Base-by-base conservation (phyloP, 2,888 invertebrate genomes). In the Notocelia uddmanniana region DNA sequence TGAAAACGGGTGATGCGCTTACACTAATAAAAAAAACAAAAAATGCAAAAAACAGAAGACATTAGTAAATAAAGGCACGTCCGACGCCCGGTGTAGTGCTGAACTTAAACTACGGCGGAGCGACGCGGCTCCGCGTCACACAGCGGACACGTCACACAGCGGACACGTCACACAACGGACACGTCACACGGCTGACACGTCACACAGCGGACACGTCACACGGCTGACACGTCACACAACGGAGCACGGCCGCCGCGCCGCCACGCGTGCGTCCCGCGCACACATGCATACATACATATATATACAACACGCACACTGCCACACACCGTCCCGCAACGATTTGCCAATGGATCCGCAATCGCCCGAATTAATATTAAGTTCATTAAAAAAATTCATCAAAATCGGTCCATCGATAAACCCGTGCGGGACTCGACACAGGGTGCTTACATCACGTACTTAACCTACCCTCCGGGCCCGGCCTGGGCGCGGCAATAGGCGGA, bases 391-490 rank as follows among this genome's bases (percentile, higher is more conserved):
- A 60, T 59, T 52, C 21, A 55, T 66, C 58, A 73, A 57, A 68
- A 67, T n/a, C 70, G 68, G 75, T 41, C 37, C 77, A 71, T 73
- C 69, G 69, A 73, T 67, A 73, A 74, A 52, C 26, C 59, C n/a
- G 31, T 41, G 31, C 69, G 68, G 64, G 26, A 74, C 68, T 72
- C 57, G 62, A 76, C 89, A 87, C 90, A 81, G 89, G 90, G 90
- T 90, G 91, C 89, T 89, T 88, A 90, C 91, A 80, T 77, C 83
- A 89, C 89, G 80, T 76, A 82, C 83, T 87, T 85, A 89, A 83
- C 85, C 89, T 89, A 89, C 78, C 83, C 86, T 60, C 71, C 69
- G 66, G 68, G n/a, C 73, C 68, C 77, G 73, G 75, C 78, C 79
- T 5, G 8, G 45, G 45, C 45, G 45, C 45, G 79, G 79, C 81